Conservation (phyloP, 2,113 vertebrate species). For the Aegotheles bennettii region DNA sequence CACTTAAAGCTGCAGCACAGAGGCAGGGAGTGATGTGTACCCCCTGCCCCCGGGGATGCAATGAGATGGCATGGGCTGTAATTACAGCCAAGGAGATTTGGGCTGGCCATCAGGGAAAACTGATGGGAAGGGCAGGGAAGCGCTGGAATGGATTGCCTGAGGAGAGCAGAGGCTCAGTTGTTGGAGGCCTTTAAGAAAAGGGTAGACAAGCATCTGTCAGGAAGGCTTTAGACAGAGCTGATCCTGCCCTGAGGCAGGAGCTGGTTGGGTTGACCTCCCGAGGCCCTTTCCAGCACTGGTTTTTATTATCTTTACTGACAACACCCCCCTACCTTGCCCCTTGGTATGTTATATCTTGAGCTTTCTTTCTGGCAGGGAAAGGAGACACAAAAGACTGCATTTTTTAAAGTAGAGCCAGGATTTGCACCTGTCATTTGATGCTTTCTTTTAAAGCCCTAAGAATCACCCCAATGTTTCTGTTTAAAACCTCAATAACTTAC, state of each 20-base stretch:
- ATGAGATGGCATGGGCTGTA: neutral
- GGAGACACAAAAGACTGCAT: neutral
- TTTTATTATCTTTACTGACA: constrained; percentile 30
- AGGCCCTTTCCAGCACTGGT: neutral
- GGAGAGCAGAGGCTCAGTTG: neutral
- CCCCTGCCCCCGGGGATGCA: neutral
- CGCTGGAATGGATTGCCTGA: neutral
- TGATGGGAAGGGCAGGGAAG: neutral
- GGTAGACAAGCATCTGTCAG: constrained; percentile 16
- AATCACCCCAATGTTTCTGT: neutral
- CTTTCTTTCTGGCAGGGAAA: neutral
- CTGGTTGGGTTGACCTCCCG: neutral
- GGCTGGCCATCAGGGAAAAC: neutral
- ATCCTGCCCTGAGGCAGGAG: constrained; percentile 36
- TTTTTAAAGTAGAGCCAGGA: neutral
- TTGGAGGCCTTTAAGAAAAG: neutral
- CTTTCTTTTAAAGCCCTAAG: neutral
- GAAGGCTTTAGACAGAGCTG: constrained; percentile 15
- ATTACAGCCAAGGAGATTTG: neutral
- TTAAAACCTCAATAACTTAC: neutral
- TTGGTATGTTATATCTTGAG: neutral
- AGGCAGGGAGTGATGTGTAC: neutral
- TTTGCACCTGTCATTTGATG: neutral
- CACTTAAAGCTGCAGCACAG: neutral
- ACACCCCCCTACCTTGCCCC: neutral